Percentiles rank a stretch among this genome's conserved stretches.
phyloP scores from a whole-genome alignment of 1,140 invertebrate genomes.

The Ostrea denselamellosa region DNA sequence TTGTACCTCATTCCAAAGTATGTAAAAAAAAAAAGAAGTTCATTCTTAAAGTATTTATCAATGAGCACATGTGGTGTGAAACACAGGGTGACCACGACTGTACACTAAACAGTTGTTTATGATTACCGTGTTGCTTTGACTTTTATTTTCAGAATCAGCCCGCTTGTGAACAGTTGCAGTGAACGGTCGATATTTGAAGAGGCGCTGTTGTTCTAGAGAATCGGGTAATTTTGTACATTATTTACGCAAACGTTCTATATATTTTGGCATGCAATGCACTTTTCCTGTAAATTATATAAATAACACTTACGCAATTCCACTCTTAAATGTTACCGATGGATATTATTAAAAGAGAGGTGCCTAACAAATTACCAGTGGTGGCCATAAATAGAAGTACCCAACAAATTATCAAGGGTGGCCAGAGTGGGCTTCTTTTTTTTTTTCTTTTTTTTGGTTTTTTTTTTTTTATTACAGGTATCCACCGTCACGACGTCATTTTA shows the following conservation, averaged over 20 bases:
- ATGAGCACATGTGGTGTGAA: neutral
- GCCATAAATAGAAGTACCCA: too few relatives aligned
- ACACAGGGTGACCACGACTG: neutral
- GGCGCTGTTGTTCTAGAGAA: neutral
- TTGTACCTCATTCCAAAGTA: neutral
- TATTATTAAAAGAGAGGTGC: too few relatives aligned
- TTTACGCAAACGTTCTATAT: neutral
- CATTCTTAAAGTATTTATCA: neutral
- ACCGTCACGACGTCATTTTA: too few relatives aligned
- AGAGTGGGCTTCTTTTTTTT: too few relatives aligned
- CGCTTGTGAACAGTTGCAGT: neutral
- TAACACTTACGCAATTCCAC: neutral
- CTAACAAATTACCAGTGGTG: too few relatives aligned
- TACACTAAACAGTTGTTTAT: neutral
- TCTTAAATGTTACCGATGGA: too few relatives aligned
- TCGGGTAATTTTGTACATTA: neutral
- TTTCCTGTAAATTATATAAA: slow-evolving; percentile 10
- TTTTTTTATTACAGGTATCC: too few relatives aligned
- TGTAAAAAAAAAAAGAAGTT: neutral
- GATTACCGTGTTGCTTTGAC: neutral
- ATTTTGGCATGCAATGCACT: neutral
- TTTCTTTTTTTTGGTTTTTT: too few relatives aligned
- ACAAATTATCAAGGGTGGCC: too few relatives aligned
- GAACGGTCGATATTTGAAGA: slow-evolving; percentile 6
- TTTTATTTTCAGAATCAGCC: neutral